Conservation (phyloP, 2,113 vertebrate genomes). For the Plecotus auritus region DNA sequence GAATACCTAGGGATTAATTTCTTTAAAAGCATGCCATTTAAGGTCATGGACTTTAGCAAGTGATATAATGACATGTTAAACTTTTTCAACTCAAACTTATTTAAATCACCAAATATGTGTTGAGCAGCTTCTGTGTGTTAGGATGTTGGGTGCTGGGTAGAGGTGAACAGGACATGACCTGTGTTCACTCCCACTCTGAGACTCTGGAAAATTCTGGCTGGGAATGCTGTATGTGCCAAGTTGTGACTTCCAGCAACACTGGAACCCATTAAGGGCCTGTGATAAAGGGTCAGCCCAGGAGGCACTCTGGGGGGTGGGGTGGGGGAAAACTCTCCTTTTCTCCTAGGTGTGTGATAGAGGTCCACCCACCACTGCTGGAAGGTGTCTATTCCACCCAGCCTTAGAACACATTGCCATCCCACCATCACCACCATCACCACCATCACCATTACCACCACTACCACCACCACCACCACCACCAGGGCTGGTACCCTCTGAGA, state of each 20-base stretch:
- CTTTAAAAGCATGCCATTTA: conserved; percentile 57
- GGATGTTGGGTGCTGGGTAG: background rate
- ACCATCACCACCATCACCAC: no score
- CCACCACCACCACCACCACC: no score
- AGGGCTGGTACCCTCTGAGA: background rate
- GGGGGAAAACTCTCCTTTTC: background rate
- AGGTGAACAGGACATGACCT: background rate
- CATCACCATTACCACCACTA: no score
- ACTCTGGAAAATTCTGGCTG: background rate
- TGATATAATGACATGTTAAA: conserved; percentile 28
- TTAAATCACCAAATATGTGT: background rate
- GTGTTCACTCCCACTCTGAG: background rate
- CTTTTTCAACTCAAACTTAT: conserved; percentile 37
- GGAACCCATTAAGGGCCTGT: background rate
- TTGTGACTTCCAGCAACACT: background rate
- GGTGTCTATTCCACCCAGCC: background rate
- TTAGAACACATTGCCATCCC: background rate
- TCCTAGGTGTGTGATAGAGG: background rate
- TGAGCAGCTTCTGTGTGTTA: background rate
- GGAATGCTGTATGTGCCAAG: background rate
- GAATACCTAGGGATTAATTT: conserved; percentile 52
- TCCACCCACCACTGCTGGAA: background rate
- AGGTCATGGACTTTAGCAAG: conserved; percentile 49
- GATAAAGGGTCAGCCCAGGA: background rate
- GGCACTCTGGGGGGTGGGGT: background rate